A percentile compares a stretch with the other conserved stretches of the same genome.
Conservation (phyloP, 2,113 vertebrate species). For the Capreolus pygargus region DNA sequence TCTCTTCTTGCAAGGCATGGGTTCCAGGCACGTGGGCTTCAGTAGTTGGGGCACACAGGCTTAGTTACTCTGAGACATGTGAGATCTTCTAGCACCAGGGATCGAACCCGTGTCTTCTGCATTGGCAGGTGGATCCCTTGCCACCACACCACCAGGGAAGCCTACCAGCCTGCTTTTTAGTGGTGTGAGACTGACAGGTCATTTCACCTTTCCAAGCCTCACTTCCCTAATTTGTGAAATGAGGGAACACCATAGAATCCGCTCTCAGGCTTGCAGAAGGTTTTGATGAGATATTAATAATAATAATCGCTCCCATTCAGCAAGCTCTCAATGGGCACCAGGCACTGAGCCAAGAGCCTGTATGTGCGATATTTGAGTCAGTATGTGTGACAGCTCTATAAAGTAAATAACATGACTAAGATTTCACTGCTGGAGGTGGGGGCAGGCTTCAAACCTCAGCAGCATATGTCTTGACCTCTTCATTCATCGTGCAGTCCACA, state of each 20-base stretch:
- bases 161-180: not conserved
- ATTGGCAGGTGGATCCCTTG: not conserved
- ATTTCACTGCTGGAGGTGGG: not conserved
- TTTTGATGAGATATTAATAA: not conserved
- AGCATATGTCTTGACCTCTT: not conserved
- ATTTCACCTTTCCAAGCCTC: not conserved
- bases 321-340: not conserved
- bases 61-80: not conserved
- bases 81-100: not conserved
- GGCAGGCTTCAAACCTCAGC: not conserved
- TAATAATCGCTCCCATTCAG: not conserved
- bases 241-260: not conserved
- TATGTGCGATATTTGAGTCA: not conserved
- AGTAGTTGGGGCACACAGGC: not conserved
- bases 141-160: not conserved
- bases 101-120: not conserved
- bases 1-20: not conserved
- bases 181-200: not conserved
- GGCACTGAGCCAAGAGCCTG: not conserved
- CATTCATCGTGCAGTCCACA: rapidly evolving
- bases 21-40: not conserved
- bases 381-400: not conserved
- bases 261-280: not conserved
- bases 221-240: not conserved
- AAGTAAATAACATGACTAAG: not conserved